Base-by-base conservation (phyloP, 2,888 invertebrate species). In the Exephanes ischioxanthus region DNA sequence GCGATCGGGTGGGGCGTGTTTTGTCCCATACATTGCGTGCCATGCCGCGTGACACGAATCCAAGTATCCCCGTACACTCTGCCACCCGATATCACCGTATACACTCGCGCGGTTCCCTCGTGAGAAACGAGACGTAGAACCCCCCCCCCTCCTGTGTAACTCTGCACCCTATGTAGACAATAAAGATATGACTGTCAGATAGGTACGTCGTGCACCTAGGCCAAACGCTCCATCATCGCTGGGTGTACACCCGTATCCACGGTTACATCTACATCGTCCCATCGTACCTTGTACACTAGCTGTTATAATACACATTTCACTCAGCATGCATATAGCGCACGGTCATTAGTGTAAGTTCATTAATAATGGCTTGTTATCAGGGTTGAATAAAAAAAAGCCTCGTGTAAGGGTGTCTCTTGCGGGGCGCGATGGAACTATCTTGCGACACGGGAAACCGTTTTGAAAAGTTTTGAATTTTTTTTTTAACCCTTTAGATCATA, bases 1-100 rank as follows among this genome's bases (percentile, higher is more conserved):
- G 80, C 55, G 72, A 78, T 81, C 55, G 72, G 67, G 45, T 45
- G 71, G 73, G 84, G 82, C 80, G 82, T 81, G 78, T 79, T 79
- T 78, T 63, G 76, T 76, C 70, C 75, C 83, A 75, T 79, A 53
- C 76, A 71, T 79, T 82, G 77, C 81, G 86, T 83, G 80, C 78
- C 85, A 82, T 83, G 80, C 78, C 75, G 84, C 86, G 72, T 86
- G 83, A 86, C 87, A 85, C 58, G 81, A 82, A 82, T 82, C 78
- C 84, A 80, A 84, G 83, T 87, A 76, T 82, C 83, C 83, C 51
- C 79, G 83, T 78, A 82, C 67, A 75, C 72, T 75, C 41, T 67
- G 30, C 63, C 22, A 37, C 51, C 19, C 51, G 45, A 48, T 33
- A 58, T 19, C 58, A 48, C 53, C 73, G 14, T 37, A 9, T 19